Base-by-base conservation (phyloP, 2,888 invertebrate genomes). In the Dryomyza anilis region DNA sequence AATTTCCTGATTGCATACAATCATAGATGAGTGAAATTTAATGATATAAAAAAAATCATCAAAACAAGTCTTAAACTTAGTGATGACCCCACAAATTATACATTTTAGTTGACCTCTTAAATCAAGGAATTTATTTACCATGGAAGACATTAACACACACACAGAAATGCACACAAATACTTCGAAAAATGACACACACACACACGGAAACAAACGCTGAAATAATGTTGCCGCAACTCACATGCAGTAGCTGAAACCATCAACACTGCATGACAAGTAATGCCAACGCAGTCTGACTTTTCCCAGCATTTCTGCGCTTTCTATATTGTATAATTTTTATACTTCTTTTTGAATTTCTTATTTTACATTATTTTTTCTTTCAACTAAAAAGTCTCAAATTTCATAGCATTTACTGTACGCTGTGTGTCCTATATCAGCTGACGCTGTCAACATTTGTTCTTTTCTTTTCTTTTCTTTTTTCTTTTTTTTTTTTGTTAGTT, bases 171-270 rank as follows among this genome's bases (percentile, higher is more conserved):
- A 7, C 29, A n/a, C 10, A 52, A n/a, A 36, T 45, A 62, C 16
- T 1, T 27, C 30, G 2, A n/a, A 36, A 8, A n/a, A 36, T 4
- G 5, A 16, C 46, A 46, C 19, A 48, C 25, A 48, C 23, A 48
- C 16, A 48, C 25, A 48, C 14, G 21, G 7, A 65, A n/a, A n/a
- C n/a, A n/a, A n/a, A n/a, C n/a, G n/a, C n/a, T n/a, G n/a, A n/a
- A n/a, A n/a, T n/a, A n/a, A n/a, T 56, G 19, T 64, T 67, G 64
- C 64, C 61, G 67, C 64, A 61, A 67, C 67, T 33, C 61, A 64
- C 67, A 62, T 67, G 62, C 64, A 39, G 21, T n/a, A n/a, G n/a
- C n/a, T n/a, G n/a, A n/a, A n/a, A n/a, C 50, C 23, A 21, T n/a
- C 36, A 30, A 46, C 57, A 46, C 30, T 10, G 10, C 29, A 46